Percentiles rank a stretch among this genome's conserved stretches.
These are phyloP conservation scores for Plagodis pulveraria DNA, from an alignment of 2,888 invertebrate genomes.

Conservation along the genomic window DNA sequence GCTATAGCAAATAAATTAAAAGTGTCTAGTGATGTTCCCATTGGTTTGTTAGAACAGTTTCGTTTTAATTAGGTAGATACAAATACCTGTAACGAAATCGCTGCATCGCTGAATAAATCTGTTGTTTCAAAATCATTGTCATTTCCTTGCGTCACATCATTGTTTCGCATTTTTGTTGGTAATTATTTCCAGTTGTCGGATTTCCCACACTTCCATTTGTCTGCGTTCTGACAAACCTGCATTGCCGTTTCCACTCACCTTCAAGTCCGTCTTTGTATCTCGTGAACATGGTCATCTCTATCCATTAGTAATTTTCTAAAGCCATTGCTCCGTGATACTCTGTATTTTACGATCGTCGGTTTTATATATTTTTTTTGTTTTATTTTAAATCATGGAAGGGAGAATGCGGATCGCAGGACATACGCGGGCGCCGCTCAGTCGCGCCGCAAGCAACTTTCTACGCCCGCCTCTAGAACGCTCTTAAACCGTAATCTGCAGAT, in stretches of 20 bases:
- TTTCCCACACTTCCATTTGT: constrained; percentile 30
- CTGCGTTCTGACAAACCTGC: constrained; percentile 17
- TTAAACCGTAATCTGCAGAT: constrained; percentile 83
- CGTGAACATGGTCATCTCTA: constrained; percentile 50
- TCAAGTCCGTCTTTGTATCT: constrained; percentile 12
- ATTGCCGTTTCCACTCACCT: constrained; percentile 14
- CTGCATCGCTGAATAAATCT: constrained; percentile 26
- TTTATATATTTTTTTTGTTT: constrained; percentile 66
- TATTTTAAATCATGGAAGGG: constrained; percentile 72
- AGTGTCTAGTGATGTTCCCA: constrained; percentile 1
- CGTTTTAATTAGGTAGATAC: constrained; percentile 9
- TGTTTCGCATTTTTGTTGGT: constrained; percentile 22
- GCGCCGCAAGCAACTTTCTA: constrained; percentile 84
- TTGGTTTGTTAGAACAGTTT: constrained; percentile 1
- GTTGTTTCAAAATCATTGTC: constrained; percentile 29
- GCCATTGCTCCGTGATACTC: constrained; percentile 59
- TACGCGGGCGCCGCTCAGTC: constrained; percentile 78
- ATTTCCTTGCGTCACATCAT: constrained; percentile 34
- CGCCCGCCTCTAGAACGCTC: constrained; percentile 80
- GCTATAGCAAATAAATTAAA: constrained; percentile 7
- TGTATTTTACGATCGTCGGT: constrained; percentile 69
- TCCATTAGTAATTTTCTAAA: constrained; percentile 55
- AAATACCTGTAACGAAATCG: constrained; percentile 14
- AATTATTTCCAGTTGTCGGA: constrained; percentile 25
- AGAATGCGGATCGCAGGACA: constrained; percentile 83